A percentile compares a stretch with the other conserved stretches of the same genome.
Evolutionary conservation across 2,797 vertebrate genomes (phyloP).

Genomic region (Jordanella pulchra): DNA sequence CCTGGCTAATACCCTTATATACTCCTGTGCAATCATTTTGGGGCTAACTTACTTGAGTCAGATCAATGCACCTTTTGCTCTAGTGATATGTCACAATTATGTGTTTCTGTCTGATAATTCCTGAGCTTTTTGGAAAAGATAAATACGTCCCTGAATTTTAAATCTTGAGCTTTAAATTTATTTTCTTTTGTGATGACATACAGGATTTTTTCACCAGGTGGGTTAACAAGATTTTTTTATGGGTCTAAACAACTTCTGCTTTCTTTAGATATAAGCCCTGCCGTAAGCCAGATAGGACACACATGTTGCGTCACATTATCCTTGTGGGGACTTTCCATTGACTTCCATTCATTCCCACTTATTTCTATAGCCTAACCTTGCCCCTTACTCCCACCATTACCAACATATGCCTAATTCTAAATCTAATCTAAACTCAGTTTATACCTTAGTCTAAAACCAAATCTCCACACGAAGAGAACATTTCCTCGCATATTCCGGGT

Average conservation of each 20-base stretch:
- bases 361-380: too few species aligned
- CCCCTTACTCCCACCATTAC: too few species aligned
- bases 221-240: slow-evolving; percentile 43
- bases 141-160: slow-evolving; percentile 3
- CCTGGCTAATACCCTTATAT: slow-evolving; percentile 15
- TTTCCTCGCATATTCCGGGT: too few species aligned
- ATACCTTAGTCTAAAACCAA: background rate
- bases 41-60: slow-evolving; percentile 7
- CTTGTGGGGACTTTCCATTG: too few species aligned
- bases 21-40: background rate
- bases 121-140: background rate
- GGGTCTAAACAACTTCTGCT: slow-evolving; percentile 66
- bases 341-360: too few species aligned
- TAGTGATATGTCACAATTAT: background rate
- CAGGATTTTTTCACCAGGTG: slow-evolving; percentile 21
- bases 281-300: slow-evolving; percentile 26
- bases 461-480: too few species aligned
- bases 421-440: too few species aligned
- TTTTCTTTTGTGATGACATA: background rate
- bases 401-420: too few species aligned
- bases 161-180: background rate
- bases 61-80: slow-evolving; percentile 3
- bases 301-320: too few species aligned
- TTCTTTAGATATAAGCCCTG: slow-evolving; percentile 55
- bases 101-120: background rate